Evolutionary conservation across 2,797 vertebrate species (phyloP).

Genomic region (Mus minutoides): DNA sequence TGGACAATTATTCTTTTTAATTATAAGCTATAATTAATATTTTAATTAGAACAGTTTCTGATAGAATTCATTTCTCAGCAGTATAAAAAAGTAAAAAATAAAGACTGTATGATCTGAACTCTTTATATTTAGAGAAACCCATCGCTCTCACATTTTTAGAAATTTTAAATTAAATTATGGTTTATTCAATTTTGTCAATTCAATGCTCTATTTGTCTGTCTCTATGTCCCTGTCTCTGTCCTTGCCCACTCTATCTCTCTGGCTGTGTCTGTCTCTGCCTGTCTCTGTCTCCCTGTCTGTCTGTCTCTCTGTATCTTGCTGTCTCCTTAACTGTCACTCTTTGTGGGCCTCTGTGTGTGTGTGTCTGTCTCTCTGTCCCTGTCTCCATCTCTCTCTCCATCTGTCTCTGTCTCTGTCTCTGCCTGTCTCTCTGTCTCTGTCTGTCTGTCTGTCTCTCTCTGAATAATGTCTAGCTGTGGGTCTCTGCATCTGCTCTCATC

Average conservation of each 20-base stretch:
- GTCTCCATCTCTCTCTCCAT: fast-evolving
- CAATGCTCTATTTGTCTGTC: neutral
- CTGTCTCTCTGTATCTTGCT: no score
- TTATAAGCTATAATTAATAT: conserved; percentile 27
- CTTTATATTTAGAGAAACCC: neutral
- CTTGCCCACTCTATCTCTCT: neutral
- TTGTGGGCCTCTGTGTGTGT: neutral
- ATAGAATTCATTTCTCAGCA: neutral
- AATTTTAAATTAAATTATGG: neutral
- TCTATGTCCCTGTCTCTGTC: neutral
- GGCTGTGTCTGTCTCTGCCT: neutral
- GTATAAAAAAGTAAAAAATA: neutral
- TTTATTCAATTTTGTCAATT: neutral
- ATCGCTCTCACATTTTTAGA: neutral
- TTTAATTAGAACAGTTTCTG: conserved; percentile 10
- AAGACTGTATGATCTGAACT: conserved; percentile 21
- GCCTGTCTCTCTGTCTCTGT: no score
- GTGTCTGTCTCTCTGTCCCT: neutral
- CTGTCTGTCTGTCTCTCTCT: neutral
- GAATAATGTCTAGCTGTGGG: no score
- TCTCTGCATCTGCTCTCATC: no score
- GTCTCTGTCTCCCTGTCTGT: neutral
- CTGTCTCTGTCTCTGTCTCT: neutral
- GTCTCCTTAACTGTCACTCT: neutral
- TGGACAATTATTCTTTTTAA: conserved; percentile 12